These are phyloP conservation scores for Drosophila bocqueti DNA, from an alignment of 1,140 invertebrate genomes.

Conservation along the genomic window DNA sequence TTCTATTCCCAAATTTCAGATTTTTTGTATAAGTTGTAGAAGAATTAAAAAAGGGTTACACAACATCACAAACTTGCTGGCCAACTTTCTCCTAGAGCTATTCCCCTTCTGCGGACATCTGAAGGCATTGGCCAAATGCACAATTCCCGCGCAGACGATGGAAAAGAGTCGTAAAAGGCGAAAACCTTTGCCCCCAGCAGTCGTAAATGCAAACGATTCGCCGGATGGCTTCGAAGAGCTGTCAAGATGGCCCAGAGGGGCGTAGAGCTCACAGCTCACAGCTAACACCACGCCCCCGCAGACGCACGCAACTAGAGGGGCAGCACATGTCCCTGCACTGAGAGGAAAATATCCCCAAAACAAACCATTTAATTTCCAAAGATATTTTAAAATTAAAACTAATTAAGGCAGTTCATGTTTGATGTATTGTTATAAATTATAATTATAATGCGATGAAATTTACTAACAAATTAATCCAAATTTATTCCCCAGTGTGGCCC, in stretches of 20 bases:
- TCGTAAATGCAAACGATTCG: constrained; percentile 65
- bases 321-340: constrained; percentile 10
- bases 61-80: constrained; percentile 2
- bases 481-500: background rate
- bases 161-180: constrained; percentile 47
- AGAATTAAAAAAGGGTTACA: constrained; percentile 2
- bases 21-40: background rate
- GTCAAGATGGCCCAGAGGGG: constrained; percentile 60
- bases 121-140: constrained; percentile 6
- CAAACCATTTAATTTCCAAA: background rate
- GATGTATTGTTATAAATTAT: background rate
- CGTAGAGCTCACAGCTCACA: constrained; percentile 14
- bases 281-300: constrained; percentile 41
- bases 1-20: background rate
- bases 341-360: background rate
- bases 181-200: constrained; percentile 70
- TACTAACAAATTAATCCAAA: background rate
- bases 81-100: background rate
- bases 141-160: constrained; percentile 15
- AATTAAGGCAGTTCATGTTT: background rate
- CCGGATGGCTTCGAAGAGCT: constrained; percentile 56
- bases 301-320: constrained; percentile 21
- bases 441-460: no score
- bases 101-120: constrained; percentile 6
- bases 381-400: background rate